phyloP scores from a whole-genome alignment of 1,140 invertebrate genomes.

The Psix sp. region DNA sequence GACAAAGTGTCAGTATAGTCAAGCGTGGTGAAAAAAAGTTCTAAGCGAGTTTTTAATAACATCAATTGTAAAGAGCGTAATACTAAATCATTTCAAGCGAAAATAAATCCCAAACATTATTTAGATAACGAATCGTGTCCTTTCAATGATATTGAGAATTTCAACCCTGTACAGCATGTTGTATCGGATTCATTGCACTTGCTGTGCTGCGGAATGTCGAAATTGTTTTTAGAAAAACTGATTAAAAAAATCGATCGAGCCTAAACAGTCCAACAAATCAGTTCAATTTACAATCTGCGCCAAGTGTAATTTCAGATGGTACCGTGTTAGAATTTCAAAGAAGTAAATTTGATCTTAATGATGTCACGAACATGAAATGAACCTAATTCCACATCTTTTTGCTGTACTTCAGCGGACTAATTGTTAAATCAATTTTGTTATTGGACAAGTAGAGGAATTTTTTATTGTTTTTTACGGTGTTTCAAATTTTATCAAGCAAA shows the following conservation, averaged over 20 bases:
- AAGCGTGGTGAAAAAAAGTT: constrained; percentile 4
- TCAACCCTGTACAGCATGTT: constrained; percentile 25
- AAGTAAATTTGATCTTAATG: constrained; percentile 11
- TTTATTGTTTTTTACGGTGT: constrained; percentile 48
- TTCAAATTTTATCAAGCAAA: constrained; percentile 38
- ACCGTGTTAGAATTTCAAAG: constrained; percentile 33
- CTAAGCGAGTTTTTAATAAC: constrained; percentile 31
- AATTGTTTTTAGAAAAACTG: constrained; percentile 34
- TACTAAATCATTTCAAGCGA: constrained; percentile 34
- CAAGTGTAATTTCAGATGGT: constrained; percentile 19
- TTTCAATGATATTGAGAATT: constrained; percentile 30
- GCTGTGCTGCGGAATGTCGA: constrained; percentile 35
- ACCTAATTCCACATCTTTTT: constrained; percentile 38
- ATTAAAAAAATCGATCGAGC: constrained; percentile 2
- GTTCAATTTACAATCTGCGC: constrained; percentile 1
- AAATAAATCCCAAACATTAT: constrained; percentile 43
- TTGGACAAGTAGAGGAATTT: constrained; percentile 44
- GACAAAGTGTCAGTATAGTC: constrained; percentile 11
- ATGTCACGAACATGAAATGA: constrained; percentile 50
- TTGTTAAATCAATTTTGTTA: constrained; percentile 41
- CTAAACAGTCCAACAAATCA: constrained; percentile 4
- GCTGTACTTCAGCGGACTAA: constrained; percentile 38
- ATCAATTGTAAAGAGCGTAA: constrained; percentile 39
- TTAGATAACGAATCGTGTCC: constrained; percentile 11
- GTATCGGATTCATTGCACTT: constrained; percentile 54